A percentile compares a stretch with the other conserved stretches of the same genome.
Evolutionary conservation across 2,888 invertebrate genomes (phyloP).

Genomic region (Hyles lineata): DNA sequence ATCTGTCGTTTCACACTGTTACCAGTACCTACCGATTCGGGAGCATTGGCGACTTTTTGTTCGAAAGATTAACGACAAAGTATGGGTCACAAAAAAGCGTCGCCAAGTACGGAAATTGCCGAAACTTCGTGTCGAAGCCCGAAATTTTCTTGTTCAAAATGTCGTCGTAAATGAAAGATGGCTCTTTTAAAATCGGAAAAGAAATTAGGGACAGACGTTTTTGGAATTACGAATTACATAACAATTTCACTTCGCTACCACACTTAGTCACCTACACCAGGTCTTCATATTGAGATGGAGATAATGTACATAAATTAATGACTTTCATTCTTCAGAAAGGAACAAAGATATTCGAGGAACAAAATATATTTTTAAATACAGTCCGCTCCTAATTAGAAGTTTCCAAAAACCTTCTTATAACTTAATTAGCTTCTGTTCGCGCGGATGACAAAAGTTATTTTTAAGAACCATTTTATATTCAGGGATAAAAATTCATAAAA

Average conservation of each 20-base stretch:
- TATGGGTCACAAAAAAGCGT: constrained; percentile 79
- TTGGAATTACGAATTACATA: constrained; percentile 79
- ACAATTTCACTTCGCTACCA: constrained; percentile 60
- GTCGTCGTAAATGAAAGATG: constrained; percentile 84
- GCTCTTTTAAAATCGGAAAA: constrained; percentile 83
- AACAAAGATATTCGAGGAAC: background rate
- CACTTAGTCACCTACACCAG: constrained; percentile 19
- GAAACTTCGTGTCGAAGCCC: constrained; percentile 82
- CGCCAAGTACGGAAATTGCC: constrained; percentile 81
- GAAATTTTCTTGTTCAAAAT: constrained; percentile 83
- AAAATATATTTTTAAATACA: constrained; percentile 12
- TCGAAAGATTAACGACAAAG: constrained; percentile 82
- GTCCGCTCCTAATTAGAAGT: constrained; percentile 5
- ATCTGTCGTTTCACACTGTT: constrained; percentile 71
- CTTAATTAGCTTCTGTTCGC: constrained; percentile 21
- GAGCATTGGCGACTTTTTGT: constrained; percentile 77
- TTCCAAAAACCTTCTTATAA: constrained; percentile 8
- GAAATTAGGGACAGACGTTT: constrained; percentile 83
- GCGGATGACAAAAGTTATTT: constrained; percentile 22
- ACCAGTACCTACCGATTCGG: constrained; percentile 70
- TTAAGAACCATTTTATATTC: constrained; percentile 21
- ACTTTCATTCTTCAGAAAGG: background rate
- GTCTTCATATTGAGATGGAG: background rate
- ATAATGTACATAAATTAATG: background rate
- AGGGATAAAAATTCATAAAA: constrained; percentile 12